Evolutionary conservation across 2,888 invertebrate genomes (phyloP).

Genomic region (Plagiodera versicolora): DNA sequence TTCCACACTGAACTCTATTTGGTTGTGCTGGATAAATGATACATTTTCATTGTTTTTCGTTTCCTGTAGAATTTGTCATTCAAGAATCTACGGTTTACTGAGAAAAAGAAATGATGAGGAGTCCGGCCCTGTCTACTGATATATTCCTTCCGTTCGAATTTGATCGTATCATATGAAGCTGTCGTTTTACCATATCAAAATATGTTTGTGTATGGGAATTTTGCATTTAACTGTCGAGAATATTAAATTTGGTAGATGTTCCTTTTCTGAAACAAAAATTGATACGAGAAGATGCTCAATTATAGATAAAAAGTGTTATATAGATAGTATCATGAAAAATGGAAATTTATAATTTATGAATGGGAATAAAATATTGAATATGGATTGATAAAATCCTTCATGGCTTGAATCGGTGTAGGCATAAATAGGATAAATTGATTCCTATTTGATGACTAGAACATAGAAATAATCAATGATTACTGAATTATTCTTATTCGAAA

Average conservation of each 20-base stretch:
- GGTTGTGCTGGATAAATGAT: too few relatives aligned
- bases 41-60: too few relatives aligned
- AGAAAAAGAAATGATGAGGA: neutral
- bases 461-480: too few relatives aligned
- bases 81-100: too few relatives aligned
- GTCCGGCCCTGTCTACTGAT: constrained; percentile 18
- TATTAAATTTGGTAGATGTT: constrained; percentile 21
- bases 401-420: too few relatives aligned
- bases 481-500: too few relatives aligned
- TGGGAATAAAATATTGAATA: neutral
- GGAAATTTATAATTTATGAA: too few relatives aligned
- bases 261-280: constrained; percentile 9
- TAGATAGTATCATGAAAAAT: constrained; percentile 4
- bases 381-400: too few relatives aligned
- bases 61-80: too few relatives aligned
- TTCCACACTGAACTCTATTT: too few relatives aligned
- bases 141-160: constrained; percentile 26
- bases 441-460: too few relatives aligned
- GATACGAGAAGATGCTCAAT: constrained; percentile 7
- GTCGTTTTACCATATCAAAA: constrained; percentile 29
- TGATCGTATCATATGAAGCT: constrained; percentile 30
- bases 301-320: constrained; percentile 24
- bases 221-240: constrained; percentile 23
- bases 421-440: too few relatives aligned
- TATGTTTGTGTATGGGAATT: constrained; percentile 29